These are phyloP conservation scores for Stomatorhinus ivindoensis DNA, from an alignment of 2,113 vertebrate genomes.

Conservation along the genomic window DNA sequence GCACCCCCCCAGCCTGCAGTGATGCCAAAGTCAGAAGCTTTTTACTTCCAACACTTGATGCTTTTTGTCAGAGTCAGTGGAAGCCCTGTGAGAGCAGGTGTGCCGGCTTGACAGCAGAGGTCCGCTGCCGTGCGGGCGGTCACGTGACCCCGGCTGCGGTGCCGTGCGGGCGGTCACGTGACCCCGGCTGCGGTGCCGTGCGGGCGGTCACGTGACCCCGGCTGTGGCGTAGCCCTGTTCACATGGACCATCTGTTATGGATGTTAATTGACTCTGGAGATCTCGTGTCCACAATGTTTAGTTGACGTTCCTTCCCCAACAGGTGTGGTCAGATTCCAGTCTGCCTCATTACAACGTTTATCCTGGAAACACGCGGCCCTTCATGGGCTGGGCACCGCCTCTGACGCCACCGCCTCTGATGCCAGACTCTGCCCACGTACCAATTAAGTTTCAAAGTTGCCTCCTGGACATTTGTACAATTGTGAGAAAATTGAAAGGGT, in stretches of 20 bases:
- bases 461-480: neutral
- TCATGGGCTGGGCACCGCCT: neutral
- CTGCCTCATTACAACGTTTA: neutral
- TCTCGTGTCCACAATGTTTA: constrained; percentile 24
- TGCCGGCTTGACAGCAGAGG: neutral
- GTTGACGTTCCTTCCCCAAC: constrained; percentile 17
- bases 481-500: neutral
- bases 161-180: too few relatives aligned
- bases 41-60: neutral
- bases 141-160: constrained; percentile 12
- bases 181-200: neutral
- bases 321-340: constrained; percentile 9
- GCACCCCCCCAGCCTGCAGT: neutral
- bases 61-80: neutral
- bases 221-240: neutral
- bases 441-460: neutral
- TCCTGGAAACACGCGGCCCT: neutral
- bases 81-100: neutral
- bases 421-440: neutral
- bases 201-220: neutral
- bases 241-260: constrained; percentile 32
- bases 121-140: constrained; percentile 4
- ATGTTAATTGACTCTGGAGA: constrained; percentile 27
- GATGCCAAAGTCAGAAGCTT: neutral
- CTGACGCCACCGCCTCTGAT: too few relatives aligned